Evolutionary conservation across 2,113 vertebrate genomes (phyloP).

Genomic region (Shinisaurus crocodilurus): DNA sequence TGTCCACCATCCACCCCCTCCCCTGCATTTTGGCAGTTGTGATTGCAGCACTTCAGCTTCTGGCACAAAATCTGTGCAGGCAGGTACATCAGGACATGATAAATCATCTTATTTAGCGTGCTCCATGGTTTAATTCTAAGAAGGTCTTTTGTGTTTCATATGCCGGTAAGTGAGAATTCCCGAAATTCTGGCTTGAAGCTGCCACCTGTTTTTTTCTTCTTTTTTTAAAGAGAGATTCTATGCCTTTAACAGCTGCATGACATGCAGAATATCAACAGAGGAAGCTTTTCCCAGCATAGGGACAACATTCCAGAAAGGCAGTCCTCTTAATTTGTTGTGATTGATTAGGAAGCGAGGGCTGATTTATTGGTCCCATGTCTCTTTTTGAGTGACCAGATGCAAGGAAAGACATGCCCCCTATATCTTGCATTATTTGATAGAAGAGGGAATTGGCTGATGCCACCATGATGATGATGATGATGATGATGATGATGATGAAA

Average conservation of each 20-base stretch:
- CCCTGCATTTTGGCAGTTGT: constrained; percentile 67
- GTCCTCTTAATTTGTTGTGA: neutral
- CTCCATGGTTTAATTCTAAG: constrained; percentile 61
- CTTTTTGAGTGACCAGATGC: neutral
- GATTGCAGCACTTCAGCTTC: constrained; percentile 63
- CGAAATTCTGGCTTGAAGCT: constrained; percentile 56
- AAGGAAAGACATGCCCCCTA: neutral
- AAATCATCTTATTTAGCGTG: constrained; percentile 63
- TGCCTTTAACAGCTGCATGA: neutral
- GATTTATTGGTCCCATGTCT: neutral
- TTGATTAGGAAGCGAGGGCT: neutral
- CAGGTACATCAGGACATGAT: constrained; percentile 67
- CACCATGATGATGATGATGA: neutral
- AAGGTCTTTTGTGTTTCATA: constrained; percentile 68
- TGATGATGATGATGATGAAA: neutral
- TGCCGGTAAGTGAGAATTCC: constrained; percentile 56
- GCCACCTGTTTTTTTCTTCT: too few relatives aligned
- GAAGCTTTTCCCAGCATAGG: neutral
- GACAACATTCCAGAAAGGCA: neutral
- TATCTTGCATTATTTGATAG: neutral
- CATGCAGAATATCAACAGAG: neutral
- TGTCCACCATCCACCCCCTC: constrained; percentile 51
- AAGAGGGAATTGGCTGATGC: neutral
- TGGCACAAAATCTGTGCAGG: constrained; percentile 62
- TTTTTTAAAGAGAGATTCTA: neutral